Percentiles rank a stretch among this genome's conserved stretches.
phyloP scores from a whole-genome alignment of 2,113 vertebrate genomes.

The Quiscalus mexicanus region DNA sequence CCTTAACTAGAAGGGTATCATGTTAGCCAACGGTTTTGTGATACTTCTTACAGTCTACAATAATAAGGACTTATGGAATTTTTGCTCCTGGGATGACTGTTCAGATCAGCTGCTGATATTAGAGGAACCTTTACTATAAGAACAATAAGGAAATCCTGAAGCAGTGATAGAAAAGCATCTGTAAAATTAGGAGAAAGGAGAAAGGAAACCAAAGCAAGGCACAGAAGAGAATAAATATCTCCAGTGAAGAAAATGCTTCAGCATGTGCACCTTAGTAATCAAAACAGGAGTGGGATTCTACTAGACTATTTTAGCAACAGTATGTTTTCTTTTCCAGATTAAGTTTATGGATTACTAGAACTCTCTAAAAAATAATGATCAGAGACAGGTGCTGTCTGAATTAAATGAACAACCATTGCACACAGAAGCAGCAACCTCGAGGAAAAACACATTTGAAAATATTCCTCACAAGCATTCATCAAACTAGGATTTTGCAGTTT shows the following conservation, averaged over 20 bases:
- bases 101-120: background rate
- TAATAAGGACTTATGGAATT: background rate
- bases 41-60: background rate
- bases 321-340: background rate
- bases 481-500: slow-evolving; percentile 30
- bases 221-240: background rate
- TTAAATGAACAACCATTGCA: slow-evolving; percentile 17
- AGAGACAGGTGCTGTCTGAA: slow-evolving; percentile 35
- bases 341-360: slow-evolving; percentile 25
- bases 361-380: slow-evolving; percentile 35
- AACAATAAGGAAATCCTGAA: background rate
- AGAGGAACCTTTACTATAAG: background rate
- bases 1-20: background rate
- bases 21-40: accelerated
- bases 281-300: background rate
- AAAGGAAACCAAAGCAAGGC: background rate
- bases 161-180: background rate
- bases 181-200: background rate
- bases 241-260: background rate
- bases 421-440: slow-evolving; percentile 38
- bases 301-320: background rate
- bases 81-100: background rate
- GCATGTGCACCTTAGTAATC: background rate
- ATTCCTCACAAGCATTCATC: slow-evolving; percentile 14
- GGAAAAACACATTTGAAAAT: slow-evolving; percentile 55